Evolutionary conservation across 1,140 invertebrate species (phyloP), one percentile per base, ranked within the genome.

Genomic region (Parasteatoda tepidariorum): DNA sequence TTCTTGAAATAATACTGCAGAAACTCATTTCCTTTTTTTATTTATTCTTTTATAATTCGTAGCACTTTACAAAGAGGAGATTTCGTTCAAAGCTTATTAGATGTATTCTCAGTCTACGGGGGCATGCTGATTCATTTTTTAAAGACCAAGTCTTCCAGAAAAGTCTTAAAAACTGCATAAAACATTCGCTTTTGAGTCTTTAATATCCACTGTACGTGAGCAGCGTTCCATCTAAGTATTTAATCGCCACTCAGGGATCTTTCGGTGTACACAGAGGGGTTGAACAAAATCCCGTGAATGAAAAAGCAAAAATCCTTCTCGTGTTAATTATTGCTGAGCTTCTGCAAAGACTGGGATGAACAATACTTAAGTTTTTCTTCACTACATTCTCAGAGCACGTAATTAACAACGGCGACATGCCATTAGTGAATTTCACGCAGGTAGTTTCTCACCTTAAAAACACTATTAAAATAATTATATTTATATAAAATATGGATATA

Each of bases 321-420:
- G 31, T 54, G 71, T 75, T 75, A 75, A 75, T 75, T 75, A 75
- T 75, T 75, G 31, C 11, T 33, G 71, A 31, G 30, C 68, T 41
- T 22, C 41, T 68, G 22, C 26, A 48, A 41, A n/a, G n/a, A 24
- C 5, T 31, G 26, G 57, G 55, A 75, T 59, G 24, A 41, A 75
- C 54, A 34, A 15, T 38, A 33, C 71, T 75, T 75, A 75, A 61
- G 31, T 59, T 75, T 75, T 75, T 61, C 30, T 31, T 28, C n/a
- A 2, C 18, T 59, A 61, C 55, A 61, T 18, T 38, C 18, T 48
- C 7, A 26, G 5, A 18, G 9, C 57, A 48, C 4, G 55, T 75
- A 75, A 75, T 75, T 75, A 75, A 75, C 71, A 75, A 75, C 59
- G 61, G 71, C 71, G 71, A 75, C 71, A 75, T 33, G 33, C 41